Conservation (phyloP, 1,140 invertebrate genomes). For the Drosophila sproati region DNA sequence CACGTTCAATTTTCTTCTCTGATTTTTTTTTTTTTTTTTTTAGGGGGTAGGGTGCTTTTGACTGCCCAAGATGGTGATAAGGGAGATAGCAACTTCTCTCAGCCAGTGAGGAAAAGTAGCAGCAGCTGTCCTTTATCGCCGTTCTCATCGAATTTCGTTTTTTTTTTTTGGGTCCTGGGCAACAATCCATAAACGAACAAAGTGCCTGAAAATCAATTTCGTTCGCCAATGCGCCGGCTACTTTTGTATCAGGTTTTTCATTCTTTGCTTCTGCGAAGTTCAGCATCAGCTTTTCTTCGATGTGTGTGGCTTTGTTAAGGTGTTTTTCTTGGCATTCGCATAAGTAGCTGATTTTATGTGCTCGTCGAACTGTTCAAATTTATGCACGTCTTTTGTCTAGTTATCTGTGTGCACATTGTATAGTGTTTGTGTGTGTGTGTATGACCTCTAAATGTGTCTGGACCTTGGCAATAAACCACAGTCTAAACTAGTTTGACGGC, state of each 20-base stretch:
- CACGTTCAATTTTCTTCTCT: conserved; percentile 30
- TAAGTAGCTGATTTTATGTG: conserved; percentile 61
- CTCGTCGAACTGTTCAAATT: conserved; percentile 55
- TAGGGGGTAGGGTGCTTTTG: conserved; percentile 18
- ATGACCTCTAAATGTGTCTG: conserved; percentile 40
- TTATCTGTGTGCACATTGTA: conserved; percentile 1
- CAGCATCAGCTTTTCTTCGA: conserved; percentile 38
- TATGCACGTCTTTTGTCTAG: conserved; percentile 58
- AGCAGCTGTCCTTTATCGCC: conserved; percentile 65
- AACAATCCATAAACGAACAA: conserved; percentile 71
- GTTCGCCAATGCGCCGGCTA: conserved; percentile 47
- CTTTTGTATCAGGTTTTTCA: conserved; percentile 55
- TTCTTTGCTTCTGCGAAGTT: conserved; percentile 9
- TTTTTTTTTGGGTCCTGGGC: conserved; percentile 17
- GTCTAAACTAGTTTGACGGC: conserved; percentile 39
- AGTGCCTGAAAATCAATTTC: conserved; percentile 71
- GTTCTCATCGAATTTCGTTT: conserved; percentile 27
- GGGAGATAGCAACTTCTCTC: conserved; percentile 49
- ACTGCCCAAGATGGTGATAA: conserved; percentile 58
- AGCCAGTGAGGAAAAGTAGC: conserved; percentile 28
- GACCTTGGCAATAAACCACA: conserved; percentile 50
- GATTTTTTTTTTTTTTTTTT: conserved; percentile 10
- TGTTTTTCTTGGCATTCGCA: conserved; percentile 54
- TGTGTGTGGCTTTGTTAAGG: conserved; percentile 61
- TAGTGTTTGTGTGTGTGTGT: not conserved